phyloP scores from a whole-genome alignment of 2,113 vertebrate genomes.

The Nerophis ophidion region DNA sequence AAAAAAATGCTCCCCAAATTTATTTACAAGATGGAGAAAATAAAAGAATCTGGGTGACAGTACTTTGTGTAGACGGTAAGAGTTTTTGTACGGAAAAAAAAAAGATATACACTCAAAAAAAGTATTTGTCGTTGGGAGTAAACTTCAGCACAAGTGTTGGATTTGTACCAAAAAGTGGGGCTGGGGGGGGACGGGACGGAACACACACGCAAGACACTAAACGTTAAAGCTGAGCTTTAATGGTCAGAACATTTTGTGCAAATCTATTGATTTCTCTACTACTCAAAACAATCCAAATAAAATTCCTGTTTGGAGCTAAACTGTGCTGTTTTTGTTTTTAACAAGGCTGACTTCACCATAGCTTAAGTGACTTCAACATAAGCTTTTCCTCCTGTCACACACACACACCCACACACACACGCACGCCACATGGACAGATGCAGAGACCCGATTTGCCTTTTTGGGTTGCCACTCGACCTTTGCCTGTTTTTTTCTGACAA shows the following conservation, averaged over 20 bases:
- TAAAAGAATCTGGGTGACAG: constrained; percentile 85
- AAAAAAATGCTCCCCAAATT: constrained; percentile 87
- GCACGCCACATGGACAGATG: too few species aligned
- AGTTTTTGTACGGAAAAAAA: constrained; percentile 62
- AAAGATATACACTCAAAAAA: constrained; percentile 35
- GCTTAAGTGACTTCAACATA: too few species aligned
- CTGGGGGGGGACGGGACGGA: too few species aligned
- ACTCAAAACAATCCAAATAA: constrained; percentile 97
- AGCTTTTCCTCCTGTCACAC: too few species aligned
- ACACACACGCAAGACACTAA: constrained; percentile 71
- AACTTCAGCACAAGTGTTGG: constrained; percentile 96
- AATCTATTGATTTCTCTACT: constrained; percentile 92
- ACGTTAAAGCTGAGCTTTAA: constrained; percentile 84
- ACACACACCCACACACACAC: too few species aligned
- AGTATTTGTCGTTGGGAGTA: constrained; percentile 48
- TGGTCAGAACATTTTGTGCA: constrained; percentile 88
- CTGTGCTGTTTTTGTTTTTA: constrained; percentile 39
- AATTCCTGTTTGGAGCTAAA: constrained; percentile 98
- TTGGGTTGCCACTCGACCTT: too few species aligned
- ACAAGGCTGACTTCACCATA: too few species aligned
- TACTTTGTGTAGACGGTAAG: constrained; percentile 82
- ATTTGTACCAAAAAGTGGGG: constrained; percentile 95
- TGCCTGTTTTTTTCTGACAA: too few species aligned
- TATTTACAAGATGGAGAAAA: constrained; percentile 81
- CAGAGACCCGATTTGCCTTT: too few species aligned